phyloP scores from a whole-genome alignment of 1,140 invertebrate species.

The Dreissena polymorpha region DNA sequence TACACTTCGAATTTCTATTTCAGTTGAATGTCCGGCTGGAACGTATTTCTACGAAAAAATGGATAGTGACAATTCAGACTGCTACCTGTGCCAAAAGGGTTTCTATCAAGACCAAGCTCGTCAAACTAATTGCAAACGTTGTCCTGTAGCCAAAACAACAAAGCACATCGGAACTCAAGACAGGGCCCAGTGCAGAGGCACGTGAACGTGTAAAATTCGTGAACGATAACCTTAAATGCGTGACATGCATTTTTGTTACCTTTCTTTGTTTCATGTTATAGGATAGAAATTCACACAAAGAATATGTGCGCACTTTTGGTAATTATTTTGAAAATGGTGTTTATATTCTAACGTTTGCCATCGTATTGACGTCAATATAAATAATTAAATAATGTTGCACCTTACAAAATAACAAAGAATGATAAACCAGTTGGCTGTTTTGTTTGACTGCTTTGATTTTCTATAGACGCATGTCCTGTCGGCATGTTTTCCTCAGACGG shows the following conservation, averaged over 20 bases:
- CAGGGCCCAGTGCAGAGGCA: slow-evolving; percentile 8
- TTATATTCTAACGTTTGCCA: too few species aligned
- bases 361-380: too few species aligned
- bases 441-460: not conserved
- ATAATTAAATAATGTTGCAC: too few species aligned
- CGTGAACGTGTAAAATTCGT: not conserved
- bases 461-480: slow-evolving; percentile 16
- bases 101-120: slow-evolving; percentile 15
- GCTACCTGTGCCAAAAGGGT: slow-evolving; percentile 20
- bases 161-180: not conserved
- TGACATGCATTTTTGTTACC: too few species aligned
- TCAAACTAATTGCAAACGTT: not conserved
- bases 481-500: slow-evolving; percentile 13
- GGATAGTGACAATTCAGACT: not conserved
- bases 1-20: not conserved
- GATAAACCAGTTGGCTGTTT: too few species aligned
- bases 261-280: too few species aligned
- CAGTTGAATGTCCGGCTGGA: slow-evolving; percentile 43
- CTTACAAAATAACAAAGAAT: too few species aligned
- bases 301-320: too few species aligned
- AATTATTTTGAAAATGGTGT: too few species aligned
- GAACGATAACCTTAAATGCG: too few species aligned
- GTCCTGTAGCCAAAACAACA: slow-evolving; percentile 19
- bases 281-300: too few species aligned
- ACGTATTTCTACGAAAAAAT: not conserved